Evolutionary conservation across 1,140 invertebrate species (phyloP).

Genomic region (Chelonus insularis): DNA sequence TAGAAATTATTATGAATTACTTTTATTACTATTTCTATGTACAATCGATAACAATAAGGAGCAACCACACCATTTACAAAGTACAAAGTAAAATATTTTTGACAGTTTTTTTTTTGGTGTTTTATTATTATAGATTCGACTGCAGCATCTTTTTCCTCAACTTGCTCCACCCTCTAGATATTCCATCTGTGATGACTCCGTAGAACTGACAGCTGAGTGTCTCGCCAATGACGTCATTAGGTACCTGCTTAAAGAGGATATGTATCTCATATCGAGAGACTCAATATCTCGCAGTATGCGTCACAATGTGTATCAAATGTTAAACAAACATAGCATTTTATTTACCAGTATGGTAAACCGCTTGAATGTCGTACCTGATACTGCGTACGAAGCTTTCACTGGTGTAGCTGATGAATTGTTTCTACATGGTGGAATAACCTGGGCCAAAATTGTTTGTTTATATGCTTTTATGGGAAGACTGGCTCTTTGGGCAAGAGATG

Average conservation of each 20-base stretch:
- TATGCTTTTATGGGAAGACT: conserved; percentile 66
- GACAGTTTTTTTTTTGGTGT: too few species aligned
- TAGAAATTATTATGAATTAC: too few species aligned
- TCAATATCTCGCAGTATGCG: conserved; percentile 56
- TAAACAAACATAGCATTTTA: conserved; percentile 64
- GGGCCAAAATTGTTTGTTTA: conserved; percentile 66
- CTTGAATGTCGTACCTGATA: conserved; percentile 60
- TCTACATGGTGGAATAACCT: conserved; percentile 61
- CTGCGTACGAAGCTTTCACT: conserved; percentile 63
- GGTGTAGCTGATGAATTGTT: conserved; percentile 66
- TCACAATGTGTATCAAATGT: conserved; percentile 59
- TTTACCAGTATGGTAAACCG: conserved; percentile 67
- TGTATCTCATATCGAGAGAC: conserved; percentile 55
- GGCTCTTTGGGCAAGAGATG: conserved; percentile 60
- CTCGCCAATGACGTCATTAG: conserved; percentile 55
- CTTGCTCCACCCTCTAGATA: conserved; percentile 40
- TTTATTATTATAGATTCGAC: conserved; percentile 46
- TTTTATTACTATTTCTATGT: too few species aligned
- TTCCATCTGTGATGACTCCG: conserved; percentile 46
- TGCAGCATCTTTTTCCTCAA: conserved; percentile 55
- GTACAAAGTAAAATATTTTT: too few species aligned
- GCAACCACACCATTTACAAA: too few species aligned
- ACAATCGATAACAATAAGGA: too few species aligned
- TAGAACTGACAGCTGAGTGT: conserved; percentile 51
- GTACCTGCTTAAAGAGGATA: conserved; percentile 56